These are phyloP conservation scores for Gymnobelideus leadbeateri DNA, from an alignment of 2,113 vertebrate species.

Conservation along the genomic window DNA sequence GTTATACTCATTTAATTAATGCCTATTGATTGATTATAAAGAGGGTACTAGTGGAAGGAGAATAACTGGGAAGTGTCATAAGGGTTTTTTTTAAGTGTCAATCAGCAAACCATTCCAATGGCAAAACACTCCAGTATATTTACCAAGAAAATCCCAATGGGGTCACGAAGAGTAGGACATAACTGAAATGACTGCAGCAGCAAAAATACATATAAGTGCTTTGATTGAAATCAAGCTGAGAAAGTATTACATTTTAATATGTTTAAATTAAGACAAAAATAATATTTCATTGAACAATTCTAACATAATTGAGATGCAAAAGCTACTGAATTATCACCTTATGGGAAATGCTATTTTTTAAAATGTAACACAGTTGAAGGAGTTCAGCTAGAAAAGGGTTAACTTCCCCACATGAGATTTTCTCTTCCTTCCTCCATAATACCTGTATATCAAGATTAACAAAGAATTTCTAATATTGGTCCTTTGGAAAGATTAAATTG, in stretches of 20 bases:
- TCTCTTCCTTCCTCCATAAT: background rate
- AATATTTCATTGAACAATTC: constrained; percentile 39
- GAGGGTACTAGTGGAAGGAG: background rate
- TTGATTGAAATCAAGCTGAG: background rate
- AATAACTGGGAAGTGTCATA: background rate
- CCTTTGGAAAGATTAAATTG: background rate
- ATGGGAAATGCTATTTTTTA: constrained; percentile 29
- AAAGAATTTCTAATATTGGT: background rate
- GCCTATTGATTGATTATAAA: background rate
- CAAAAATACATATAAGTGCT: background rate
- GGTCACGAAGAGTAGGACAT: background rate
- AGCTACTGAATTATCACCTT: constrained; percentile 21
- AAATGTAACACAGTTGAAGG: background rate
- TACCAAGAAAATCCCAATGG: background rate
- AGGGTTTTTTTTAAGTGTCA: background rate
- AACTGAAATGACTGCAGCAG: background rate
- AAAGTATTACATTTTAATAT: background rate
- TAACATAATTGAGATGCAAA: constrained; percentile 56
- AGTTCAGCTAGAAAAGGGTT: constrained; percentile 37
- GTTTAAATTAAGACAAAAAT: background rate
- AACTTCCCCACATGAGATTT: background rate
- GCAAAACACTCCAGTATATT: background rate
- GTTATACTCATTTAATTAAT: background rate
- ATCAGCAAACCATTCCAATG: background rate
- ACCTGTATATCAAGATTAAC: background rate